Evolutionary conservation across 2,888 invertebrate species (phyloP), one percentile per base, ranked within the genome.

Genomic region (Scaptodrosophila latifasciaeformis): DNA sequence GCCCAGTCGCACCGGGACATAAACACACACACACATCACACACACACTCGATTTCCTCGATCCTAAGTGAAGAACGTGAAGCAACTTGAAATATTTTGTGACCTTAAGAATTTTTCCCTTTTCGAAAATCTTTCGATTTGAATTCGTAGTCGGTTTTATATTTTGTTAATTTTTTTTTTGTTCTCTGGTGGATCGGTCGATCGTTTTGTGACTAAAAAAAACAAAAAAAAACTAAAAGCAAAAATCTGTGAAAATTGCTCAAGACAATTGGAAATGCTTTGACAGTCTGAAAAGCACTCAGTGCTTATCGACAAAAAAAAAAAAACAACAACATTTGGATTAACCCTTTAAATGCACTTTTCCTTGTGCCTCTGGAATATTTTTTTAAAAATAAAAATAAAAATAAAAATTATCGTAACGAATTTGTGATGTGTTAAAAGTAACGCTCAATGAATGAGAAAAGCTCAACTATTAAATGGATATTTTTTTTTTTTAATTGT

Each of bases 181-280:
- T 24, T n/a, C n/a, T n/a, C n/a, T n/a, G n/a, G n/a, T n/a, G n/a
- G n/a, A n/a, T n/a, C n/a, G n/a, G n/a, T n/a, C n/a, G 31, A 42
- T 49, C 40, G 7, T 35, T 42, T 18, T 6, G 29, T 47, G 27
- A 37, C 44, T 40, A 24, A 59, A 57, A 56, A 54, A 48, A 56
- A 56, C 47, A 53, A 44, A 35, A 31, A 51, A 50, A 49, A 42
- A 27, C 27, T 5, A 27, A 27, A 5, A 27, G 9, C 9, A 15
- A 46, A 27, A 27, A 27, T 9, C 5, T 6, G 27, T 9, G 27
- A 27, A 9, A 27, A 27, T 9, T 5, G 5, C 5, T 27, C 5
- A 27, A 27, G 27, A 27, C 5, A 27, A 9, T 27, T 74, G 75
- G 75, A 76, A 77, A 77, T 77, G 75, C 70, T 71, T 59, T 65